Base-by-base conservation (phyloP, 2,797 vertebrate genomes). In the Phyllotis vaccarum region DNA sequence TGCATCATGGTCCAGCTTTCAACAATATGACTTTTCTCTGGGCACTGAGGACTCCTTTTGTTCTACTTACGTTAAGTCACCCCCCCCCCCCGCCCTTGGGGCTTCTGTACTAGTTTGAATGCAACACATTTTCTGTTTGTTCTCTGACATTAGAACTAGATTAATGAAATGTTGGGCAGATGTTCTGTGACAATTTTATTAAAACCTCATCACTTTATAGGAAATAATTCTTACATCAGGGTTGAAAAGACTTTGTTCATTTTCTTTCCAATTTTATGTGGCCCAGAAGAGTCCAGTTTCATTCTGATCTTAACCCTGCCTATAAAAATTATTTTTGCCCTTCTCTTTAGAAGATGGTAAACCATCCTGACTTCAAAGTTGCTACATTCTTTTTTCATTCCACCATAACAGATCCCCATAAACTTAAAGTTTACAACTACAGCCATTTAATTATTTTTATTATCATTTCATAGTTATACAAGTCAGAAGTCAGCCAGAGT, bases 181-280 rank as follows among this genome's bases (percentile, higher is more conserved):
- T 64, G 22, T 27, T 62, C n/a, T 31, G 19, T 70, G 31, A 52
- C 34, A 62, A 58, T 22, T 22, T 58, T 83, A 79, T 87, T 62
- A 60, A 27, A 8, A 74, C 37, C 7, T 7, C 10, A 5, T 74
- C 21, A 68, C 24, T 37, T 76, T 49, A 56, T 64, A 29, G 46
- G 56, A 94, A 95, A 74, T 89, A 79, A 68, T 79, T 86, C 16
- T 93, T 31, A 87, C 31, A 29, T 64, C 52, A 66, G 74, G 16
- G 72, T 68, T 79, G 12, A 29, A 70, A 85, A 76, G 17, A 43
- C 34, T 62, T 62, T 46, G 16, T 21, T 27, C 11, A 22, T 89
- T 13, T 43, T 40, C 34, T 19, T 75, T 58, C 21, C 58, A 34
- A 75, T 79, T 89, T 86, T 16, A 74, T 22, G 40, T 40, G 37